phyloP scores from a whole-genome alignment of 2,113 vertebrate species.

The Anoura caudifer region DNA sequence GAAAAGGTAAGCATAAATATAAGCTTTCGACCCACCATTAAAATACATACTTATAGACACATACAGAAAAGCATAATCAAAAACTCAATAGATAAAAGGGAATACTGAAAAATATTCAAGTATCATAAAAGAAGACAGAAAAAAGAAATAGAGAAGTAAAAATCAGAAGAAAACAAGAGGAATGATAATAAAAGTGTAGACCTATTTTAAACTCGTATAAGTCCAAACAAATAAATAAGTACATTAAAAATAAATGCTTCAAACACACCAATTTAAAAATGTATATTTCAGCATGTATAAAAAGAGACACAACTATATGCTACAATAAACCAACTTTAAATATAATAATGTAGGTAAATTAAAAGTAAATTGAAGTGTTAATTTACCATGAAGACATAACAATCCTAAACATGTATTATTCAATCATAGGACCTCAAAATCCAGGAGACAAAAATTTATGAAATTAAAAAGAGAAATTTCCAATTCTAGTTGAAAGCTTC shows the following conservation, averaged over 20 bases:
- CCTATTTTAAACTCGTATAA: background rate
- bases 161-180: background rate
- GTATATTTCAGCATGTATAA: background rate
- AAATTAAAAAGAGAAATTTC: background rate
- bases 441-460: background rate
- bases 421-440: background rate
- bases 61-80: background rate
- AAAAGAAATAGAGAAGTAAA: background rate
- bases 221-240: background rate
- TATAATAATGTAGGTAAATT: too few relatives aligned
- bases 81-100: background rate
- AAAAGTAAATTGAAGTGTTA: background rate
- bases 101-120: background rate
- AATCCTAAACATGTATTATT: background rate
- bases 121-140: background rate
- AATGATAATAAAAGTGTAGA: background rate
- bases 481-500: background rate
- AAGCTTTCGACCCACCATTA: background rate
- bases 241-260: background rate
- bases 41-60: background rate
- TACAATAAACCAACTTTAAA: background rate
- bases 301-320: background rate
- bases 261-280: background rate
- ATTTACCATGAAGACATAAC: background rate
- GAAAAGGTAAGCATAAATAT: background rate